Percentiles rank a stretch among this genome's conserved stretches.
phyloP scores from a whole-genome alignment of 1,140 invertebrate genomes.

The Arion vulgaris region DNA sequence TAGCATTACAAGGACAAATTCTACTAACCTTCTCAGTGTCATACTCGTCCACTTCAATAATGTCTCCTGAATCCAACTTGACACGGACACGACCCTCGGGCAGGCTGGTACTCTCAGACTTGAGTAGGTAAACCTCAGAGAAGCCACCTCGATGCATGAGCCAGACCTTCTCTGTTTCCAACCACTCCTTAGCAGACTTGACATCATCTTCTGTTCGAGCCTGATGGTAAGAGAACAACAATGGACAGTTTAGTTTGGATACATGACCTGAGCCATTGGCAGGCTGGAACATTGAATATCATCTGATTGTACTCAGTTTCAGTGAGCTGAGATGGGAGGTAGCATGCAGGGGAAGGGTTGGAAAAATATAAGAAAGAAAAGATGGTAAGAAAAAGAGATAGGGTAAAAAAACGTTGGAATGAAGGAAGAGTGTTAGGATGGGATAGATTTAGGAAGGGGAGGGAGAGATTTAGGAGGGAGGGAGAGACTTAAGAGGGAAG shows the following conservation, averaged over 20 bases:
- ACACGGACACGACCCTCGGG: constrained; percentile 83
- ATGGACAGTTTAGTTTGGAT: neutral
- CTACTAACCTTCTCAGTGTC: no score
- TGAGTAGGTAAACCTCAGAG: constrained; percentile 80
- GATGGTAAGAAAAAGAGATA: no score
- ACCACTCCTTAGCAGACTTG: constrained; percentile 85
- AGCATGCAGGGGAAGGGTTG: neutral
- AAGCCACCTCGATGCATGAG: constrained; percentile 92
- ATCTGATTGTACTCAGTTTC: neutral
- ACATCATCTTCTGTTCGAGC: constrained; percentile 87
- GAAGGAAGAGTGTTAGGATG: no score
- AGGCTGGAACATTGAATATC: neutral
- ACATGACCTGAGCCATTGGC: neutral
- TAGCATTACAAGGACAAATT: no score
- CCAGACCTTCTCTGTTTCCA: constrained; percentile 88
- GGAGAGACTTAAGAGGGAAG: no score
- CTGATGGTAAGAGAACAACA: constrained; percentile 73
- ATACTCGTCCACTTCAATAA: constrained; percentile 90
- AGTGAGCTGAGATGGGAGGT: neutral
- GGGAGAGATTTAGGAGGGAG: no score
- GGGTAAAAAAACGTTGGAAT: no score
- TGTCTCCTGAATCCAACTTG: constrained; percentile 82
- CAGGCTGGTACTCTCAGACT: constrained; percentile 67
- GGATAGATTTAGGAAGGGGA: no score
- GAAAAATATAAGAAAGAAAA: no score